phyloP scores from a whole-genome alignment of 2,797 vertebrate genomes.

The Tauraco hartlaubi region DNA sequence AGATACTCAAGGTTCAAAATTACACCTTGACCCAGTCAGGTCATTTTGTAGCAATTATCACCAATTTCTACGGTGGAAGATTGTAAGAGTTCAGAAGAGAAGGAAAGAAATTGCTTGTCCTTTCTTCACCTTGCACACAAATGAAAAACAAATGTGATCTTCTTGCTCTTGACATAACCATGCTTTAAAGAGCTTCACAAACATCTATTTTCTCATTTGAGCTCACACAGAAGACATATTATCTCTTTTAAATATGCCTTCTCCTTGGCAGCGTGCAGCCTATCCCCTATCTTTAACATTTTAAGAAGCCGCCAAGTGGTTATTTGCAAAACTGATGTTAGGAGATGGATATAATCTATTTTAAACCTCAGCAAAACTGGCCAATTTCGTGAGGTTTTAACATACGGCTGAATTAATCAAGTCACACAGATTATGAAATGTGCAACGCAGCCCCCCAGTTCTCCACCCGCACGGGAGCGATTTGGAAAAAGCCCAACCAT shows the following conservation, averaged over 20 bases:
- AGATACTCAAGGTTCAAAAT: constrained; percentile 14
- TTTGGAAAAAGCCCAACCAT: neutral
- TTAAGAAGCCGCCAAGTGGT: constrained; percentile 20
- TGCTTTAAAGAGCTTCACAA: constrained; percentile 52
- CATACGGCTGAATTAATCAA: neutral
- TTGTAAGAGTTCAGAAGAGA: neutral
- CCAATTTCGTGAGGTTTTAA: constrained; percentile 1
- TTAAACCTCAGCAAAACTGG: constrained; percentile 33
- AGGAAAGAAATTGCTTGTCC: neutral
- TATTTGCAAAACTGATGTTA: constrained; percentile 31
- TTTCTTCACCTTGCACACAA: constrained; percentile 42
- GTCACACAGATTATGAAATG: neutral
- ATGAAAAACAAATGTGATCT: constrained; percentile 34
- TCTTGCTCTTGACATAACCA: constrained; percentile 42
- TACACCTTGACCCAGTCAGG: constrained; percentile 8
- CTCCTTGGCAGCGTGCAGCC: constrained; percentile 31
- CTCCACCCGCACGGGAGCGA: rapidly evolving
- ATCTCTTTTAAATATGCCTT: constrained; percentile 37
- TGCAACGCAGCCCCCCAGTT: neutral
- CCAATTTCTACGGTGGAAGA: neutral
- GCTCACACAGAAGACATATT: constrained; percentile 35
- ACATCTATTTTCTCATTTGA: constrained; percentile 33
- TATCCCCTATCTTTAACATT: constrained; percentile 5
- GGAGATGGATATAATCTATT: constrained; percentile 38
- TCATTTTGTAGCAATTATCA: constrained; percentile 37